Percentiles rank a stretch among this genome's conserved stretches.
phyloP scores from a whole-genome alignment of 2,888 invertebrate genomes.

The Malacosoma neustria region DNA sequence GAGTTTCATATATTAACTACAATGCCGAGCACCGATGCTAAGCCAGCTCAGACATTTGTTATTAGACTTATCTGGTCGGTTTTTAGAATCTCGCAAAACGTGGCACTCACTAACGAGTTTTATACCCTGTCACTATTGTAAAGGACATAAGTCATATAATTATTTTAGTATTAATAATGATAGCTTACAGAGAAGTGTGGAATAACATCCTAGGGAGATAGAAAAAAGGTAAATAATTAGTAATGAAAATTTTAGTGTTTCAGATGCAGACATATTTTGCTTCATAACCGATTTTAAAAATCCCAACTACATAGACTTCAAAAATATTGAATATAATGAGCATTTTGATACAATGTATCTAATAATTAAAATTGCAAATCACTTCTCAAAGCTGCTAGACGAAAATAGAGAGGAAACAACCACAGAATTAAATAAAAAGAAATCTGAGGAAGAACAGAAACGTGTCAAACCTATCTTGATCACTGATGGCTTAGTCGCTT shows the following conservation, averaged over 20 bases:
- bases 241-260: slow-evolving; percentile 26
- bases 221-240: too few species aligned
- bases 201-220: too few species aligned
- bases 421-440: slow-evolving; percentile 10
- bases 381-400: slow-evolving; percentile 21
- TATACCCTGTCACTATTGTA: too few species aligned
- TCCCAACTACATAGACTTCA: slow-evolving; percentile 38
- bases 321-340: slow-evolving; percentile 24
- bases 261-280: slow-evolving; percentile 55
- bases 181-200: too few species aligned
- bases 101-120: too few species aligned
- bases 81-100: too few species aligned
- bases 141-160: too few species aligned
- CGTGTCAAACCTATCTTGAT: slow-evolving; percentile 37
- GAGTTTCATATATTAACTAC: too few species aligned
- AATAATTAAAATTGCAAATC: slow-evolving; percentile 45
- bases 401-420: slow-evolving; percentile 9
- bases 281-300: slow-evolving; percentile 45
- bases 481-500: slow-evolving; percentile 45
- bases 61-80: too few species aligned
- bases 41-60: too few species aligned
- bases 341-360: slow-evolving; percentile 45
- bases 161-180: too few species aligned
- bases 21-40: too few species aligned
- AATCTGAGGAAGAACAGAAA: slow-evolving; percentile 11